These are phyloP conservation scores for Aphis gossypii DNA, from an alignment of 1,140 invertebrate species.

Conservation along the genomic window DNA sequence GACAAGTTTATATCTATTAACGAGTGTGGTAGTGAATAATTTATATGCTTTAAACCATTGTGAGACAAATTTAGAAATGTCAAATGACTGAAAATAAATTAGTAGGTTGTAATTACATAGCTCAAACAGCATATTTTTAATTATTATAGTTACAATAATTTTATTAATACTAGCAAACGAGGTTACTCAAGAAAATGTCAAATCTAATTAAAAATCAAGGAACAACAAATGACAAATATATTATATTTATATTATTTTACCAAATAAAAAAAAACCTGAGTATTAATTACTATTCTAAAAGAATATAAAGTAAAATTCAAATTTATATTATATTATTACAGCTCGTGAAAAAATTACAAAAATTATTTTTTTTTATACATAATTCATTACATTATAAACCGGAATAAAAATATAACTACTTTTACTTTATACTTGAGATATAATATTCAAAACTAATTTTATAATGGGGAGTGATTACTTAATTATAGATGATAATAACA, in stretches of 20 bases:
- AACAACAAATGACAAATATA: background rate
- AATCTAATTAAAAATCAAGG: background rate
- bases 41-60: constrained; percentile 28
- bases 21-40: background rate
- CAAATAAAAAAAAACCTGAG: background rate
- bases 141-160: no score
- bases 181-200: background rate
- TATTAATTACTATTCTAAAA: background rate
- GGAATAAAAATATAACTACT: background rate
- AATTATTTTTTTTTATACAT: no score
- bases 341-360: background rate
- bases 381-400: no score
- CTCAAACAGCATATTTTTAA: background rate
- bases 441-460: background rate
- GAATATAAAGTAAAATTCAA: background rate
- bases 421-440: background rate
- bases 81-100: constrained; percentile 14
- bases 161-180: background rate
- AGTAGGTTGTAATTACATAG: background rate
- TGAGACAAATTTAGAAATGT: constrained; percentile 44
- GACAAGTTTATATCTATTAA: constrained; percentile 35
- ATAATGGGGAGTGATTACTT: background rate
- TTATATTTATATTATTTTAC: background rate
- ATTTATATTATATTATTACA: background rate
- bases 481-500: background rate